Percentiles rank a stretch among this genome's conserved stretches.
Conservation (phyloP, 2,888 invertebrate genomes). For the Tenthredo scrophulariae region DNA sequence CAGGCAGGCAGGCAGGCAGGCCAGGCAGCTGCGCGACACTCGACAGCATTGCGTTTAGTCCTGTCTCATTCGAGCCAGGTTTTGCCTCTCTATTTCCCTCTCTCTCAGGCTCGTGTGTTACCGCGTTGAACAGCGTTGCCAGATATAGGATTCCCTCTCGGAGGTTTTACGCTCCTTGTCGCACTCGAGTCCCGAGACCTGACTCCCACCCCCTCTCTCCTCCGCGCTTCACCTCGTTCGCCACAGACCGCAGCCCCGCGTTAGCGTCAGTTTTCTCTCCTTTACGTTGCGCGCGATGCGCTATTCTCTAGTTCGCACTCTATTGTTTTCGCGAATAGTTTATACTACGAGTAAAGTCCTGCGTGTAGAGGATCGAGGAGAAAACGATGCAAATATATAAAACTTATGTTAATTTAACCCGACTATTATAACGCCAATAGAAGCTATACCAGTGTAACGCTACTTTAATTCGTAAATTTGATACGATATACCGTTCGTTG, state of each 20-base stretch:
- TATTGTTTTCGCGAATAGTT: neutral
- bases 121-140: conserved; percentile 29
- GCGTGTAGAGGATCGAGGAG: neutral
- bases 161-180: conserved; percentile 24
- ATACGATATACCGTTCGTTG: neutral
- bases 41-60: conserved; percentile 44
- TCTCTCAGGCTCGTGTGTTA: conserved; percentile 61
- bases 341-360: neutral
- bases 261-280: conserved; percentile 26
- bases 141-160: conserved; percentile 24
- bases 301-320: neutral
- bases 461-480: neutral
- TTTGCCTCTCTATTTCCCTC: conserved; percentile 55
- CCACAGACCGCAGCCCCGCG: conserved; percentile 23
- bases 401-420: neutral
- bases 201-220: neutral
- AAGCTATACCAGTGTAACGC: neutral
- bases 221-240: neutral
- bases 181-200: neutral
- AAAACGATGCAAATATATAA: neutral
- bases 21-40: conserved; percentile 46
- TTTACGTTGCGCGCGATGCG: neutral
- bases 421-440: neutral
- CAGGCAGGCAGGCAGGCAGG: conserved; percentile 54
- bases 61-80: conserved; percentile 9